Base-by-base conservation (phyloP, 2,888 invertebrate genomes). In the Oscheius sp. region DNA sequence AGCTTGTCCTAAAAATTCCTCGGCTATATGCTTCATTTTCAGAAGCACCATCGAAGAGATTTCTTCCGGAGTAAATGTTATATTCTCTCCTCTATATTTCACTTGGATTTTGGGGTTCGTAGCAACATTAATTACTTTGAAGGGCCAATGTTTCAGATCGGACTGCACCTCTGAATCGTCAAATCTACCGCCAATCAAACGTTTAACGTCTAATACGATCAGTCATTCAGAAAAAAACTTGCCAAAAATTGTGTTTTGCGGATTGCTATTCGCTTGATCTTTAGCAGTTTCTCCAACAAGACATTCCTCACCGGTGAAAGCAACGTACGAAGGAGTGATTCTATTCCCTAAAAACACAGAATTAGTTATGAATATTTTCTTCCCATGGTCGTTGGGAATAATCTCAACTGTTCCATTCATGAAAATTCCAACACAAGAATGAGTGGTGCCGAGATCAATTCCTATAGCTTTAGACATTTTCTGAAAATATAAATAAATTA, bases 291-390 rank as follows among this genome's bases (percentile, higher is more conserved):
- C 88, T 66, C 88, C 88, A 57, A 88, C 87, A 32, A 88, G 83
- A 71, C 88, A 82, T 78, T 88, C 88, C 0, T 86, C 86, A 77
- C 89, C 88, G 50, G 88, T 88, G 82, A 88, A 88, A 9, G 88
- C 88, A 8, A 88, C 88, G 82, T 88, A 88, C 63, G 91, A 91
- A 22, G 91, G 91, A 69, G 91, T 91, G 12, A 91, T 91, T 78
- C 91, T 87, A 36, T 36, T 36, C 2, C 47, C 47, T 22, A 24
- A 24, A n/a, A n/a, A n/a, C 41, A 41, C 4, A 6, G 47, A 6
- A 47, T 17, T 47, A 6, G 47, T 20, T 22, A 47, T 17, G 20
- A 3, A 6, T 22, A 22, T 24, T 2, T 24, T 9, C n/a, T 41
- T n/a, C 74, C 81, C 88, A 75, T 89, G 88, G 72, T 89, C 89